A percentile compares a stretch with the other conserved stretches of the same genome.
Conservation (phyloP, 2,888 invertebrate genomes). For the Thalpophila matura region DNA sequence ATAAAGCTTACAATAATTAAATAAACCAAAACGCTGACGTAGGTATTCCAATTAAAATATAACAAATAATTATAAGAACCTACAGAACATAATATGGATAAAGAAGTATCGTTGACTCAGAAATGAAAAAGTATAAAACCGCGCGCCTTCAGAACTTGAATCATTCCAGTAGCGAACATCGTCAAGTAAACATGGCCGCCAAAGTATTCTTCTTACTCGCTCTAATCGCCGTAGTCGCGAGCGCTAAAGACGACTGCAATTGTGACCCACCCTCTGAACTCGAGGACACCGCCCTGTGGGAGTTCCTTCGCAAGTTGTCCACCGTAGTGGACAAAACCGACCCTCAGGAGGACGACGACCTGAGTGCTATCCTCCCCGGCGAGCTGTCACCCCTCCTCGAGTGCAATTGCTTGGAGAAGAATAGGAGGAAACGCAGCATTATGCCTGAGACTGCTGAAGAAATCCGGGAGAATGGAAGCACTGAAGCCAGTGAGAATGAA, state of each 20-base stretch:
- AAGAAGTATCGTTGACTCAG: slow-evolving; percentile 34
- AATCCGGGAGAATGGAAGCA: neutral
- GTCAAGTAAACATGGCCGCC: slow-evolving; percentile 62
- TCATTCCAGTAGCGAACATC: slow-evolving; percentile 54
- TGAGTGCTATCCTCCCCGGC: slow-evolving; percentile 62
- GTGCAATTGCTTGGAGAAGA: slow-evolving; percentile 63
- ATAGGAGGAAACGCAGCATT: slow-evolving; percentile 64
- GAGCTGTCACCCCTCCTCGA: slow-evolving; percentile 61
- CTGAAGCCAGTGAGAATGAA: too few relatives aligned
- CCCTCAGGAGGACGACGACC: slow-evolving; percentile 17
- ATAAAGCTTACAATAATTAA: neutral
- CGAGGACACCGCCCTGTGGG: slow-evolving; percentile 44
- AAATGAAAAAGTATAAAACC: slow-evolving; percentile 49
- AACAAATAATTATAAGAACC: slow-evolving; percentile 44
- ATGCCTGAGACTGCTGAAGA: slow-evolving; percentile 25
- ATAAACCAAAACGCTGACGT: slow-evolving; percentile 6
- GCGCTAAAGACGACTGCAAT: slow-evolving; percentile 46
- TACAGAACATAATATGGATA: slow-evolving; percentile 1
- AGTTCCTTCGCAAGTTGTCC: slow-evolving; percentile 56
- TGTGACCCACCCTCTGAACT: slow-evolving; percentile 30
- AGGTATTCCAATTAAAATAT: slow-evolving; percentile 30
- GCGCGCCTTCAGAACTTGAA: neutral
- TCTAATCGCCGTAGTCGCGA: slow-evolving; percentile 25
- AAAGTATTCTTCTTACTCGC: slow-evolving; percentile 58
- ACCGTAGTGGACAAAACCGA: neutral